Percentiles rank a stretch among this genome's conserved stretches.
These are phyloP conservation scores for Odiellus spinosus DNA, from an alignment of 2,888 invertebrate species.

Conservation along the genomic window DNA sequence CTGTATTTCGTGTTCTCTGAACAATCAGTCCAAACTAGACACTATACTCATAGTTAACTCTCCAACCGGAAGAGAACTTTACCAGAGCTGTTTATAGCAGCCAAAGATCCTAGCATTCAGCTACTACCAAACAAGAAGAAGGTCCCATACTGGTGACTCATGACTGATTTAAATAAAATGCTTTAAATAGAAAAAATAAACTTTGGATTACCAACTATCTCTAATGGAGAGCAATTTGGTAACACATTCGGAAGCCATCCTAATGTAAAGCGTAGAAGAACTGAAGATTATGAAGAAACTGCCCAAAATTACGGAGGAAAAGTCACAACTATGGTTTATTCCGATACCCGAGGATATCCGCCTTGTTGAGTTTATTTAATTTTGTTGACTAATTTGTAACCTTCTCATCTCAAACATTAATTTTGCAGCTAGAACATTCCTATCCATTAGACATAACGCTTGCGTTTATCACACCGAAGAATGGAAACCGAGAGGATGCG, in stretches of 20 bases:
- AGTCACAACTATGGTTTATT: conserved; percentile 12
- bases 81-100: too few species aligned
- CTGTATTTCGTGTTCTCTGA: too few species aligned
- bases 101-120: too few species aligned
- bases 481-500: conserved; percentile 20
- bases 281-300: conserved; percentile 18
- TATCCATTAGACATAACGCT: conserved; percentile 16
- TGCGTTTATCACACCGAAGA: conserved; percentile 20
- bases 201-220: conserved; percentile 9
- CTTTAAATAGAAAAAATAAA: conserved; percentile 11
- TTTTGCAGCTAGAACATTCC: conserved; percentile 14
- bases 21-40: too few species aligned
- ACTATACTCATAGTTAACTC: too few species aligned
- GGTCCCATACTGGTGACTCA: too few species aligned
- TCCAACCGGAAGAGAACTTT: too few species aligned
- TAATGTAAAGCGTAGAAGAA: conserved; percentile 17
- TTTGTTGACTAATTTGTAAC: not conserved
- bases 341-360: conserved; percentile 10
- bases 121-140: too few species aligned
- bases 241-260: conserved; percentile 4
- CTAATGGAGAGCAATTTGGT: conserved; percentile 10
- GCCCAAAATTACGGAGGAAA: conserved; percentile 15
- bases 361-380: conserved; percentile 5
- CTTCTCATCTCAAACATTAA: not conserved
- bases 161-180: too few species aligned